Base-by-base conservation (phyloP, 1,140 invertebrate genomes). In the Anastrepha ludens region DNA sequence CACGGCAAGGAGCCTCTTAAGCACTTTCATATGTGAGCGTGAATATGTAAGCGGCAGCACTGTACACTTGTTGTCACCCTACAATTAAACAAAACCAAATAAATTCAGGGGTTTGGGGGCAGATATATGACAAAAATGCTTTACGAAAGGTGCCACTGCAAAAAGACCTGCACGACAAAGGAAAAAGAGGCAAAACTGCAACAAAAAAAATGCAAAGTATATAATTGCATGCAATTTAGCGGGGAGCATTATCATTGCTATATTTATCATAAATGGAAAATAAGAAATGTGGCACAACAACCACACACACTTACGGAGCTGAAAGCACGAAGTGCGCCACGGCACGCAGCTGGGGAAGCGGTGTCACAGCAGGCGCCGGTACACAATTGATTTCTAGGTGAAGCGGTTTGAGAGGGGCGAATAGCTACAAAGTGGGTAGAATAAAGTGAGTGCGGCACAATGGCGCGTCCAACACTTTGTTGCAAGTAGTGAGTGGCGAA, bases 221-320 rank as follows among this genome's bases (percentile, higher is more conserved):
- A 86, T 86, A 86, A 86, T 86, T 86, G 85, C 85, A 86, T 86
- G 85, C 85, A 86, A 86, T 86, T 86, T 86, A 86, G 85, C 58
- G 59, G 29, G 29, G 41, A 86, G 62, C 85, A 86, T 86, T 86
- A 86, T 86, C 85, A 86, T 86, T 60, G 55, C 59, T 86, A 60
- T 86, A 86, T 86, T 86, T 86, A 60, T 86, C 85, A 86, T 86
- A 86, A 86, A 81, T 81, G 74, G 44, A 55, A 81, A 81, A 74
- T 74, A 74, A 74, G 39, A 74, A 74, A 81, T 81, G 74, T 74
- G 17, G 67, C 67, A 74, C 41, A 41, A 11, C n/a, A 81, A 17
- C 17, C 47, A 81, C 15, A 47, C 44, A 20, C 15, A n/a, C 41
- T 47, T 17, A 17, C 6, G n/a, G 2, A 44, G 67, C 11, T 17